A percentile compares a stretch with the other conserved stretches of the same genome.
phyloP scores from a whole-genome alignment of 2,113 vertebrate genomes.

The Variabilichromis moorii region DNA sequence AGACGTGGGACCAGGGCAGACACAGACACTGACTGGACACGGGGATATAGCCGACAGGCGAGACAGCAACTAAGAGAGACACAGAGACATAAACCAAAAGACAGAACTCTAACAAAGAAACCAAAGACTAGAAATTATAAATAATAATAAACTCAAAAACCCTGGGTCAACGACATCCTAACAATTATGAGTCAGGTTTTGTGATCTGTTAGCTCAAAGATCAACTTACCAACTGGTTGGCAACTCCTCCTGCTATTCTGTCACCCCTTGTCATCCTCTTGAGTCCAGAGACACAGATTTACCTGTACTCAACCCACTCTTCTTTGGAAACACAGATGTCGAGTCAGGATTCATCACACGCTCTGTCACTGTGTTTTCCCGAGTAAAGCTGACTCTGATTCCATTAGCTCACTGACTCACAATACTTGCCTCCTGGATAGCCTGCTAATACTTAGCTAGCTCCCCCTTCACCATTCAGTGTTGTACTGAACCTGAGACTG shows the following conservation, averaged over 20 bases:
- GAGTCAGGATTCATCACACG: background rate
- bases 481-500: background rate
- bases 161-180: too few species aligned
- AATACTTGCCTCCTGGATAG: background rate
- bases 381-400: background rate
- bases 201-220: background rate
- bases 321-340: background rate
- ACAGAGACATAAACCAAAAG: too few species aligned
- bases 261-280: background rate
- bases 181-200: background rate
- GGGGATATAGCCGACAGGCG: too few species aligned
- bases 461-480: background rate
- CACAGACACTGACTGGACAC: too few species aligned
- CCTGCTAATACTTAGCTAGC: background rate
- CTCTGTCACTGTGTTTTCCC: background rate
- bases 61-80: too few species aligned
- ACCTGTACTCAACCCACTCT: background rate
- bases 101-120: too few species aligned
- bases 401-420: background rate
- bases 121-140: too few species aligned
- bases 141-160: too few species aligned
- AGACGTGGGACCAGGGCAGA: too few species aligned
- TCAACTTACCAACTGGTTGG: background rate
- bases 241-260: background rate
- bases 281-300: background rate